phyloP scores from a whole-genome alignment of 2,797 vertebrate genomes.

The Leptodactylus fallax region DNA sequence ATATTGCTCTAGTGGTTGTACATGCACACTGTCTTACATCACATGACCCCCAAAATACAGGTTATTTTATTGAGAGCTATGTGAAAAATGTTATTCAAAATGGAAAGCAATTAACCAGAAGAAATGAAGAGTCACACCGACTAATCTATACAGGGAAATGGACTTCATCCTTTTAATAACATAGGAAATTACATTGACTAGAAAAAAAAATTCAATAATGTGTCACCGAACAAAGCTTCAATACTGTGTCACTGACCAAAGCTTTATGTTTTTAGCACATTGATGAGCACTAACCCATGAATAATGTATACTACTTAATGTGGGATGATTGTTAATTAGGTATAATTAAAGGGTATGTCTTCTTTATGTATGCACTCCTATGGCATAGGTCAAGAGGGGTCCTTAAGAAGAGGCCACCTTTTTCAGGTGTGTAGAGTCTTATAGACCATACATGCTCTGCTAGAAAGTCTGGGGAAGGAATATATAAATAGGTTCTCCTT shows the following conservation, averaged over 20 bases:
- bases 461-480: no score
- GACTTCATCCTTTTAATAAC: slow-evolving; percentile 29
- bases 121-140: slow-evolving; percentile 12
- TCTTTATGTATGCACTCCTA: no score
- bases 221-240: slow-evolving; percentile 17
- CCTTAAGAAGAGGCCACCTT: no score
- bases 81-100: slow-evolving; percentile 21
- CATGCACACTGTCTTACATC: neutral
- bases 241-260: slow-evolving; percentile 31
- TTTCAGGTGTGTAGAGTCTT: no score
- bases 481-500: no score
- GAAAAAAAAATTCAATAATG: slow-evolving; percentile 33
- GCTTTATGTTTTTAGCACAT: neutral
- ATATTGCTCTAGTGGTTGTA: no score
- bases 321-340: neutral
- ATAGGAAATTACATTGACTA: slow-evolving; percentile 33
- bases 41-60: neutral
- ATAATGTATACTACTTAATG: neutral
- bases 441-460: no score
- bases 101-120: slow-evolving; percentile 40
- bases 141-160: slow-evolving; percentile 48
- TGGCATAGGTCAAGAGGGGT: no score
- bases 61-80: neutral
- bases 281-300: neutral
- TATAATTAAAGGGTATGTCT: neutral